Conservation (phyloP, 1,140 invertebrate species). For the Sycophila sp. region DNA sequence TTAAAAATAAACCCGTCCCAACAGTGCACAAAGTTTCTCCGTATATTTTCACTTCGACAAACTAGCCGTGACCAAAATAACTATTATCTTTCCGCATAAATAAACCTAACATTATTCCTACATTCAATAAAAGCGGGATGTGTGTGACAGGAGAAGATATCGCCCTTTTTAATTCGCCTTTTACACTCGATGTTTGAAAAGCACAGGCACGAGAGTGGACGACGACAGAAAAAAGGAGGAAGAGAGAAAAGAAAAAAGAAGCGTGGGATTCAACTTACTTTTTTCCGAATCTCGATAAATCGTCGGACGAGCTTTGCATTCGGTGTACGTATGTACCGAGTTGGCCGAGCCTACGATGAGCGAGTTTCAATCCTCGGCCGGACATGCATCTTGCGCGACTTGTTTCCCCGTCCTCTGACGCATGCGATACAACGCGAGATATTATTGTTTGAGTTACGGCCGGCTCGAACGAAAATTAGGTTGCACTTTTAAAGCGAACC, state of each 20-base stretch:
- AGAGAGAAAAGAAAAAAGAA: not conserved
- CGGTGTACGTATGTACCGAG: not conserved
- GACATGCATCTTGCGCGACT: conserved; percentile 1
- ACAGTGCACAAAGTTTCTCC: no score
- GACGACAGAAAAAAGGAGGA: not conserved
- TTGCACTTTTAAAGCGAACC: not conserved
- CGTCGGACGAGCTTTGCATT: not conserved
- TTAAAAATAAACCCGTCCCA: no score
- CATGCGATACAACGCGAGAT: not conserved
- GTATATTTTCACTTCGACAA: no score
- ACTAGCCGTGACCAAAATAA: no score
- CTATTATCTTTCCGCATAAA: no score
- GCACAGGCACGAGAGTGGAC: no score
- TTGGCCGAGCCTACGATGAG: not conserved
- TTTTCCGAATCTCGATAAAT: conserved; percentile 21
- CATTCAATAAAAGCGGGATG: no score
- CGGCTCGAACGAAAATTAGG: not conserved
- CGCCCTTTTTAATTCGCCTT: no score
- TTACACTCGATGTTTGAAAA: no score
- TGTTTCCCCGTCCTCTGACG: not conserved
- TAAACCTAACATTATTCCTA: no score
- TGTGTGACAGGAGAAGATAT: no score
- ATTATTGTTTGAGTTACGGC: conserved; percentile 19
- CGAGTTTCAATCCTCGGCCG: conserved; percentile 7
- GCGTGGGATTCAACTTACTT: not conserved